Evolutionary conservation across 2,113 vertebrate species (phyloP), one percentile per base, ranked within the genome.

Genomic region (Phalacrocorax brasilianus): DNA sequence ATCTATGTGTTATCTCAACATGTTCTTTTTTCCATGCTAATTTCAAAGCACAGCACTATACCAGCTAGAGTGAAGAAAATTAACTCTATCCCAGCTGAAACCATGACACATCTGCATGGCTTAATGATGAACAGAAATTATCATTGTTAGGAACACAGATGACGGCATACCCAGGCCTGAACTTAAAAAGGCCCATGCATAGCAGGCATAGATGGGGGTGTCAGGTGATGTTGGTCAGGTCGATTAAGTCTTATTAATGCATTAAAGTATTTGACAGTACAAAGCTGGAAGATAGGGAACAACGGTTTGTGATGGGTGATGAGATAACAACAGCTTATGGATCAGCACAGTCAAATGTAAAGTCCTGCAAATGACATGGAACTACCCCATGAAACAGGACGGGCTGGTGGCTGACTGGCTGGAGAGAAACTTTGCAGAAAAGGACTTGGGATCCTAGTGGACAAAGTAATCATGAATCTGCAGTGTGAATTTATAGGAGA

Each of bases 401-500:
- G 35, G 11, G 7, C 15, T 58, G 5, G 30, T 53, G 16, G 18
- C 35, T 72, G 56, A 45, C 32, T 45, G 16, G 1, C 7, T 52
- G 21, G 27, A n/a, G 14, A 47, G 63, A 40, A 76, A 42, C 16
- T 58, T 58, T 71, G 22, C 14, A 63, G 18, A 40, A 72, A 45
- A 56, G 28, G 28, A 40, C 23, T n/a, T n/a, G 10, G 27, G 38
- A n/a, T 26, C 9, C 28, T 30, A 50, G 19, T 19, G 19, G 35
- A n/a, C n/a, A 67, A 68, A 20, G 19, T 58, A 44, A 44, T 33
- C 19, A 24, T 40, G 28, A 49, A 40, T 58, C 26, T 75, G 22
- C 6, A 35, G 5, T 30, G 3, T 50, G 6, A 2, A 10, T 63
- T 73, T 72, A 2, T 18, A 55, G 4, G 2, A 5, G 4, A 81